These are phyloP conservation scores for Siniperca obscura DNA, from an alignment of 2,797 vertebrate genomes.

Conservation along the genomic window DNA sequence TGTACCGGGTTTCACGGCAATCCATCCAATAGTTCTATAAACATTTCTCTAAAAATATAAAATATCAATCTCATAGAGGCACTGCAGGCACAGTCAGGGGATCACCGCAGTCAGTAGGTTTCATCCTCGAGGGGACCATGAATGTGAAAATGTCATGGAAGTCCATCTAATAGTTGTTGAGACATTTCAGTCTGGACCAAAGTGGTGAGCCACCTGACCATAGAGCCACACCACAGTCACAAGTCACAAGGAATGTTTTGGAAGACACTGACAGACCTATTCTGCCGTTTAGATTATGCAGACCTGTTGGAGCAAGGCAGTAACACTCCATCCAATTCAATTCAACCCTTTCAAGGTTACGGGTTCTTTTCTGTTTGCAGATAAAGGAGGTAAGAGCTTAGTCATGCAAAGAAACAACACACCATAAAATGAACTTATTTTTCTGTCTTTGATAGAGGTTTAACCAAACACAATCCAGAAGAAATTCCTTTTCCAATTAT, in stretches of 20 bases:
- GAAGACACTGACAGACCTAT: not conserved
- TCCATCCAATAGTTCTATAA: too few relatives aligned
- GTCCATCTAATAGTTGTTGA: not conserved
- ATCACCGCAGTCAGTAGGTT: not conserved
- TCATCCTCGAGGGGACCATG: not conserved
- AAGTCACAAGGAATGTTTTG: too few relatives aligned
- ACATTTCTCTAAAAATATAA: too few relatives aligned
- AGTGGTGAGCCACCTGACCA: not conserved
- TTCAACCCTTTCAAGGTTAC: not conserved
- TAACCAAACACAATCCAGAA: not conserved
- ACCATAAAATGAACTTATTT: not conserved
- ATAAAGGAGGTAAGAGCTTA: not conserved
- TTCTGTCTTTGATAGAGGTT: not conserved
- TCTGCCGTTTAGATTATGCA: not conserved
- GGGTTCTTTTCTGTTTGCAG: not conserved
- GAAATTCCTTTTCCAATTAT: conserved; percentile 13
- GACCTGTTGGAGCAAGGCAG: not conserved
- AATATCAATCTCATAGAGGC: too few relatives aligned
- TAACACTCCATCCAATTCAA: too few relatives aligned
- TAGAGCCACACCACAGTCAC: too few relatives aligned
- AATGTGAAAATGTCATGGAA: not conserved
- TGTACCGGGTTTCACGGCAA: too few relatives aligned
- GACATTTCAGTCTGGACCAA: not conserved
- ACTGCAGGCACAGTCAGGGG: too few relatives aligned
- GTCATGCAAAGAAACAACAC: not conserved